Percentiles rank a stretch among this genome's conserved stretches.
Evolutionary conservation across 2,888 invertebrate species (phyloP).

Genomic region (Tachina fera): DNA sequence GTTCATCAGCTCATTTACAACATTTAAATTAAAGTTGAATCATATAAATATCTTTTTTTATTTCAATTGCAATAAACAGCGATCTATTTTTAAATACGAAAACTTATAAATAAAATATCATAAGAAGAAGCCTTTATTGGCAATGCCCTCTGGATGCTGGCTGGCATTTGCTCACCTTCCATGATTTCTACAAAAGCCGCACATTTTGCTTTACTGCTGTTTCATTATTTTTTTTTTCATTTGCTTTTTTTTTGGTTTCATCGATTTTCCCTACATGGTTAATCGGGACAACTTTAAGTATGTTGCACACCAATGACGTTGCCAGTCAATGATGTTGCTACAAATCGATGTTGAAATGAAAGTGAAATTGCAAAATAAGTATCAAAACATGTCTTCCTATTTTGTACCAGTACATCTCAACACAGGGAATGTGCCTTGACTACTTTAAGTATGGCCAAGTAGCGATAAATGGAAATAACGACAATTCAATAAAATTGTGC

Average conservation of each 20-base stretch:
- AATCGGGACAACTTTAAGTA: constrained; percentile 59
- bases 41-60: constrained; percentile 41
- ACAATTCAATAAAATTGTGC: constrained; percentile 28
- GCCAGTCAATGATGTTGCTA: constrained; percentile 40
- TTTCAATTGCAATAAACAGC: constrained; percentile 53
- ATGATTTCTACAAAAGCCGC: constrained; percentile 14
- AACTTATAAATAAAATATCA: constrained; percentile 39
- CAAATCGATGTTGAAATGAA: constrained; percentile 63
- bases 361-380: constrained; percentile 62
- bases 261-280: constrained; percentile 50
- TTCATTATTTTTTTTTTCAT: neutral
- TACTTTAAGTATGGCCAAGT: constrained; percentile 48
- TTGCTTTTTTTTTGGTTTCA: neutral
- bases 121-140: constrained; percentile 10
- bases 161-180: neutral
- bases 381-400: constrained; percentile 16
- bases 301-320: constrained; percentile 43
- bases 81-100: constrained; percentile 53
- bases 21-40: constrained; percentile 57
- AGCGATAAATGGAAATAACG: constrained; percentile 36
- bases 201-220: constrained; percentile 14
- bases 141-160: constrained; percentile 16
- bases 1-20: constrained; percentile 43
- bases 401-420: constrained; percentile 31
- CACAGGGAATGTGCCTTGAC: constrained; percentile 55